Percentiles rank a stretch among this genome's conserved stretches.
Evolutionary conservation across 2,113 vertebrate genomes (phyloP).

Genomic region (Ardeotis arabs): DNA sequence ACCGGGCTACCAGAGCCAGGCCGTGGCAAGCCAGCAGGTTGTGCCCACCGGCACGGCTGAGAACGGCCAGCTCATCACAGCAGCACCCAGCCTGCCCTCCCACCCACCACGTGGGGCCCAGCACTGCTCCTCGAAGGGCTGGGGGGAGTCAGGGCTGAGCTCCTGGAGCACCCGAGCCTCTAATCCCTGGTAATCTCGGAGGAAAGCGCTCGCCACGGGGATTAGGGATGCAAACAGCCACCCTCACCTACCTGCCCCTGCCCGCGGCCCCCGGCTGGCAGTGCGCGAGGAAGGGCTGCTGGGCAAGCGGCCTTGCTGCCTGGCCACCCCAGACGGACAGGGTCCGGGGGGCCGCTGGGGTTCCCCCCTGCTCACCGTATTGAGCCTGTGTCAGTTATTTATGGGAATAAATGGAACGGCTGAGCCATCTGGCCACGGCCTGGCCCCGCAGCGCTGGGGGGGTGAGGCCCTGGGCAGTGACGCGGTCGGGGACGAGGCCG

Average conservation of each 20-base stretch:
- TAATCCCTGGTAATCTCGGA: conserved; percentile 57
- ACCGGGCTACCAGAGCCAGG: background rate
- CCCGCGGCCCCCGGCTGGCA: background rate
- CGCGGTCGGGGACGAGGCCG: background rate
- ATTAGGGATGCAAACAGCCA: conserved; percentile 11
- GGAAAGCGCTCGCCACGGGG: background rate
- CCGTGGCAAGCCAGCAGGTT: background rate
- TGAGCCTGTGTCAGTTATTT: background rate
- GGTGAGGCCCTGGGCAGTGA: background rate
- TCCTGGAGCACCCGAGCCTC: background rate
- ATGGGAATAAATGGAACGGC: background rate
- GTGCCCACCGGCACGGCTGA: rapidly evolving
- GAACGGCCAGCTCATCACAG: background rate
- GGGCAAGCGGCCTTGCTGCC: rapidly evolving
- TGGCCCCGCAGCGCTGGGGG: rapidly evolving
- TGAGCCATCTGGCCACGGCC: background rate
- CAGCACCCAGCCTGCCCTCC: background rate
- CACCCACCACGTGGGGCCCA: rapidly evolving
- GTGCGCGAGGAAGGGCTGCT: rapidly evolving
- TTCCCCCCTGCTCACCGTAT: background rate
- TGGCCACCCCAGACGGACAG: rapidly evolving
- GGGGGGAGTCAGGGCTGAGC: background rate
- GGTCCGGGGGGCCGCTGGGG: rapidly evolving
- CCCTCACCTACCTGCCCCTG: background rate
- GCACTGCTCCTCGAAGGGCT: background rate